Evolutionary conservation across 2,888 invertebrate genomes (phyloP).

Genomic region (Dynastes maya): DNA sequence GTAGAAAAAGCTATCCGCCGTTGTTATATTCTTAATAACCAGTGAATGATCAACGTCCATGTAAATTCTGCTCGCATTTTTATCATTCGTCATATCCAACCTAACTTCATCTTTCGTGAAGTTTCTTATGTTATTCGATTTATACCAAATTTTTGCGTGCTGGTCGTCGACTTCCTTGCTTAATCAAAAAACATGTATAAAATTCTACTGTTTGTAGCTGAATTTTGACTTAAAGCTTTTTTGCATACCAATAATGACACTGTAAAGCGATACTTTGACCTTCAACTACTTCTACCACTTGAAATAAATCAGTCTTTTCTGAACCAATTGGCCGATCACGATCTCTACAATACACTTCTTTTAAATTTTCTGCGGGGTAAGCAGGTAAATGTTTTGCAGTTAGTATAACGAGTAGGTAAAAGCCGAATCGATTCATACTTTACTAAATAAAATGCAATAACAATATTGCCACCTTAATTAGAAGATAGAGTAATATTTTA

Average conservation of each 20-base stretch:
- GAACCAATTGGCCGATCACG: conserved; percentile 69
- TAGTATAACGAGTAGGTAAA: not conserved
- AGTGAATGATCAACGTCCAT: conserved; percentile 70
- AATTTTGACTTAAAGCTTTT: not conserved
- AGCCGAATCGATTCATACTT: not conserved
- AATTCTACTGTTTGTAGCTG: not conserved
- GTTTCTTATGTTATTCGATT: conserved; percentile 67
- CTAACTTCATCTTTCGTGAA: conserved; percentile 67
- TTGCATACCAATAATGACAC: conserved; percentile 72
- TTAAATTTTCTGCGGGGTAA: conserved; percentile 54
- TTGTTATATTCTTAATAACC: conserved; percentile 68
- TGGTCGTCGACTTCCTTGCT: conserved; percentile 68
- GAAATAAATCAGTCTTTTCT: conserved; percentile 70
- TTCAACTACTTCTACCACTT: conserved; percentile 69
- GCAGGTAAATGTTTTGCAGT: not conserved
- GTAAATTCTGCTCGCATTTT: conserved; percentile 68
- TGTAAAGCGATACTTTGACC: conserved; percentile 69
- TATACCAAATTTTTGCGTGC: conserved; percentile 72
- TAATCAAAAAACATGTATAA: conserved; percentile 48
- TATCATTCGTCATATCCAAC: conserved; percentile 71
- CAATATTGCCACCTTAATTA: too few relatives aligned
- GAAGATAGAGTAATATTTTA: too few relatives aligned
- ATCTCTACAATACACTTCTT: conserved; percentile 69
- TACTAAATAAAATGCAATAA: too few relatives aligned
- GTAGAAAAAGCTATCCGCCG: conserved; percentile 71